A percentile compares a stretch with the other conserved stretches of the same genome.
These are phyloP conservation scores for Anastatus disparis DNA, from an alignment of 1,140 invertebrate species.

Conservation along the genomic window DNA sequence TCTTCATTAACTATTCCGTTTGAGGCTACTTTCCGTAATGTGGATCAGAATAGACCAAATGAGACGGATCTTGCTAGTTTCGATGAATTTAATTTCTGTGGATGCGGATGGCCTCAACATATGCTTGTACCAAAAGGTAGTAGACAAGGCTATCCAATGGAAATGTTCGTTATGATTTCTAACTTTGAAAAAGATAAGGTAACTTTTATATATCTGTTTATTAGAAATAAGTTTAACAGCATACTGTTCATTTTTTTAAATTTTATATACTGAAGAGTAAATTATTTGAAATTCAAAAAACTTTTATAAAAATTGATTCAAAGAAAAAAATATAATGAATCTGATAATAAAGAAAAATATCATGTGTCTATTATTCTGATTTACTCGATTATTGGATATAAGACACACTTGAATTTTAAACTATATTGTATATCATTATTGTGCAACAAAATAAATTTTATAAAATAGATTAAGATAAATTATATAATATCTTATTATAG, in stretches of 20 bases:
- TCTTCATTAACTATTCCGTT: slow-evolving; percentile 75
- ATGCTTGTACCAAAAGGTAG: slow-evolving; percentile 83
- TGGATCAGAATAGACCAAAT: slow-evolving; percentile 61
- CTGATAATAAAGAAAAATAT: too few relatives aligned
- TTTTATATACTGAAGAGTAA: too few relatives aligned
- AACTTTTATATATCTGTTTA: too few relatives aligned
- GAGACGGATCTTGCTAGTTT: slow-evolving; percentile 38
- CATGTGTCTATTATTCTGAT: too few relatives aligned
- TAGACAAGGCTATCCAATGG: slow-evolving; percentile 73
- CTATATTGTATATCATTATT: too few relatives aligned
- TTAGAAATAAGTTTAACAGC: too few relatives aligned
- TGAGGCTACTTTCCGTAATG: slow-evolving; percentile 72
- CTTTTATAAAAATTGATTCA: background rate
- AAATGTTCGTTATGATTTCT: slow-evolving; percentile 85
- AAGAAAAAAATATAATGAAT: too few relatives aligned
- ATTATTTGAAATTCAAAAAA: background rate
- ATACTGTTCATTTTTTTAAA: too few relatives aligned
- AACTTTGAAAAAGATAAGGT: slow-evolving; percentile 78
- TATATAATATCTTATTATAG: background rate
- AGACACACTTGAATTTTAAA: too few relatives aligned
- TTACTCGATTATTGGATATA: too few relatives aligned
- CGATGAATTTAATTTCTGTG: slow-evolving; percentile 67
- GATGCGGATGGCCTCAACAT: slow-evolving; percentile 89
- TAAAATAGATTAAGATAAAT: background rate
- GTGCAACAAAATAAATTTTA: background rate